A percentile compares a stretch with the other conserved stretches of the same genome.
Conservation (phyloP, 2,888 invertebrate genomes). For the Amblyteles armatorius region DNA sequence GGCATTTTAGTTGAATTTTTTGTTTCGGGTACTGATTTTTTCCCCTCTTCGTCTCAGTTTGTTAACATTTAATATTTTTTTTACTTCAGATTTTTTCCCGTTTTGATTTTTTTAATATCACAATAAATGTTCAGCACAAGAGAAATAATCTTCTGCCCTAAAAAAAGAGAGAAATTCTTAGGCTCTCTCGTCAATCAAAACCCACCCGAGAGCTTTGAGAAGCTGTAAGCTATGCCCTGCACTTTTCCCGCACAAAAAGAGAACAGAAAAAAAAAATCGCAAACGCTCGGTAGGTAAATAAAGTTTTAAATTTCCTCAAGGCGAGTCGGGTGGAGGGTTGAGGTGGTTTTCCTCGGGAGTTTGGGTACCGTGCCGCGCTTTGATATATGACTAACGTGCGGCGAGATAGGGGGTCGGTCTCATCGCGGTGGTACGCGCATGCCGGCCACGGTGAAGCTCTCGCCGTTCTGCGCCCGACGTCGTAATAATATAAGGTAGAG, state of each 20-base stretch:
- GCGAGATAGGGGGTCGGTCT: constrained; percentile 47
- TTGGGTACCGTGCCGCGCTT: constrained; percentile 1
- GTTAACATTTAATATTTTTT: too few species aligned
- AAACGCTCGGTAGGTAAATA: constrained; percentile 76
- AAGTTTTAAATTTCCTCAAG: constrained; percentile 81
- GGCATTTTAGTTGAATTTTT: too few species aligned
- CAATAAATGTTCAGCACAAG: too few species aligned
- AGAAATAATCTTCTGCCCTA: too few species aligned
- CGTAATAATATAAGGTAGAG: constrained; percentile 63
- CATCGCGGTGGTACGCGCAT: constrained; percentile 9
- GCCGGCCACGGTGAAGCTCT: constrained; percentile 44
- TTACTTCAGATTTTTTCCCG: too few species aligned
- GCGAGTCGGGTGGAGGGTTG: background rate
- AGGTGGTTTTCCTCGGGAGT: constrained; percentile 14
- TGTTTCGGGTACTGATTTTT: too few species aligned
- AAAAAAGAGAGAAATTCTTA: background rate
- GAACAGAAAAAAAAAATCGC: background rate
- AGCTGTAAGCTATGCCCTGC: background rate
- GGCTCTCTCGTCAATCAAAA: background rate
- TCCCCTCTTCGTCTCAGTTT: too few species aligned
- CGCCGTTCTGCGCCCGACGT: constrained; percentile 52
- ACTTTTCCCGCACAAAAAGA: background rate
- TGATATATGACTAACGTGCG: constrained; percentile 54
- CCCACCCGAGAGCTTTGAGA: background rate
- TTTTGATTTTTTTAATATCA: too few species aligned